Percentiles rank a stretch among this genome's conserved stretches.
These are phyloP conservation scores for Callionymus lyra DNA, from an alignment of 2,113 vertebrate species.

Conservation along the genomic window DNA sequence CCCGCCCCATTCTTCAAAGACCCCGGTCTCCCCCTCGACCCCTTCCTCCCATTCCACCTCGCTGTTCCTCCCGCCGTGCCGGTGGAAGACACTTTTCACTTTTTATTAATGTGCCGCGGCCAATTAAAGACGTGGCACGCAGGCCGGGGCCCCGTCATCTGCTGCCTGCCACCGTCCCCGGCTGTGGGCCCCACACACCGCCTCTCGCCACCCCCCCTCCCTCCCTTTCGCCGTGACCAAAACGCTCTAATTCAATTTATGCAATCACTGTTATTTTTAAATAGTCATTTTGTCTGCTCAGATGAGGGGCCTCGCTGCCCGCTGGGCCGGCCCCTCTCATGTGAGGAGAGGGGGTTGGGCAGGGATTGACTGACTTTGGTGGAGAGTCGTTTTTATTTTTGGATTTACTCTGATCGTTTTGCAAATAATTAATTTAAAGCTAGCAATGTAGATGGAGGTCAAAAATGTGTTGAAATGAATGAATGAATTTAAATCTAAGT, in stretches of 20 bases:
- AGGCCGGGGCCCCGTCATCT: conserved; percentile 90
- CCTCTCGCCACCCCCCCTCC: conserved; percentile 68
- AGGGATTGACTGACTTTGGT: conserved; percentile 26
- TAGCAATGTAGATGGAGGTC: not conserved
- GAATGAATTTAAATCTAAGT: not conserved
- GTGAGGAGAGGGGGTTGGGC: conserved; percentile 37
- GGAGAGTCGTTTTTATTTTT: not conserved
- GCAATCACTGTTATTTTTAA: conserved; percentile 99
- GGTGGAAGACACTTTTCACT: conserved; percentile 73
- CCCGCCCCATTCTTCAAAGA: conserved; percentile 49
- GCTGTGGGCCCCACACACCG: conserved; percentile 61
- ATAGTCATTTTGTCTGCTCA: conserved; percentile 93
- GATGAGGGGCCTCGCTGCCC: conserved; percentile 71
- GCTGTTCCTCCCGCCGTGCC: conserved; percentile 38
- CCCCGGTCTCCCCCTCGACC: conserved; percentile 13
- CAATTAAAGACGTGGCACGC: conserved; percentile 90
- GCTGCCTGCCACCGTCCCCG: conserved; percentile 80
- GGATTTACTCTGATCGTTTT: conserved; percentile 21
- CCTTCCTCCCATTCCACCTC: conserved; percentile 25
- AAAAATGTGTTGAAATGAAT: not conserved
- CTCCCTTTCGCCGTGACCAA: conserved; percentile 91
- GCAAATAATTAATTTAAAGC: not conserved
- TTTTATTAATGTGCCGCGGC: conserved; percentile 79
- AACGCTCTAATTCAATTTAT: conserved; percentile 99
- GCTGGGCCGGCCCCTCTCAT: conserved; percentile 53